A percentile compares a stretch with the other conserved stretches of the same genome.
Evolutionary conservation across 2,113 vertebrate genomes (phyloP).

Genomic region (Otus sunia): DNA sequence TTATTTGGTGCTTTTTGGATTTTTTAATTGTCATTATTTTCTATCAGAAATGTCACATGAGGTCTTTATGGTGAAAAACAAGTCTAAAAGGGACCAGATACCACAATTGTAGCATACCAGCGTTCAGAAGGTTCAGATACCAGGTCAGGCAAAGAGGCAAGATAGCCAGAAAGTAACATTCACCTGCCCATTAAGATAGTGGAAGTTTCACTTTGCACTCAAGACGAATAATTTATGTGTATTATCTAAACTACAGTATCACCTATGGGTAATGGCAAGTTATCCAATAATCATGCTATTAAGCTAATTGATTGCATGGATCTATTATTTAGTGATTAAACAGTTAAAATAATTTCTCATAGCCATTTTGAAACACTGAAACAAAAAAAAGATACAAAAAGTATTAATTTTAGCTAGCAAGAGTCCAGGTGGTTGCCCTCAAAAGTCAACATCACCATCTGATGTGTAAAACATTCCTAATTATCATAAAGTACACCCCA

Average conservation of each 20-base stretch:
- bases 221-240: not conserved
- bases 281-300: not conserved
- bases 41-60: not conserved
- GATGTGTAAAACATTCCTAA: conserved; percentile 48
- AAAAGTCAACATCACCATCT: conserved; percentile 60
- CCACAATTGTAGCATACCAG: not conserved
- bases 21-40: not conserved
- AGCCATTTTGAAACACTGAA: not conserved
- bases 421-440: conserved; percentile 40
- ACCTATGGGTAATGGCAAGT: not conserved
- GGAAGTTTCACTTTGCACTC: not conserved
- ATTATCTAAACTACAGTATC: not conserved
- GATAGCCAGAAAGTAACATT: not conserved
- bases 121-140: not conserved
- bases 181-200: not conserved
- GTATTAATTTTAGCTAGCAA: not conserved
- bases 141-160: not conserved
- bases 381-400: not conserved
- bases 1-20: not conserved
- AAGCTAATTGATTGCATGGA: not conserved
- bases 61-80: not conserved
- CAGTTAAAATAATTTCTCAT: not conserved
- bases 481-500: conserved; percentile 10
- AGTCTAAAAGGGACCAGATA: not conserved
- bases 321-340: not conserved